A percentile compares a stretch with the other conserved stretches of the same genome.
These are phyloP conservation scores for Drosophila infuscata DNA, from an alignment of 2,888 invertebrate species.

Conservation along the genomic window DNA sequence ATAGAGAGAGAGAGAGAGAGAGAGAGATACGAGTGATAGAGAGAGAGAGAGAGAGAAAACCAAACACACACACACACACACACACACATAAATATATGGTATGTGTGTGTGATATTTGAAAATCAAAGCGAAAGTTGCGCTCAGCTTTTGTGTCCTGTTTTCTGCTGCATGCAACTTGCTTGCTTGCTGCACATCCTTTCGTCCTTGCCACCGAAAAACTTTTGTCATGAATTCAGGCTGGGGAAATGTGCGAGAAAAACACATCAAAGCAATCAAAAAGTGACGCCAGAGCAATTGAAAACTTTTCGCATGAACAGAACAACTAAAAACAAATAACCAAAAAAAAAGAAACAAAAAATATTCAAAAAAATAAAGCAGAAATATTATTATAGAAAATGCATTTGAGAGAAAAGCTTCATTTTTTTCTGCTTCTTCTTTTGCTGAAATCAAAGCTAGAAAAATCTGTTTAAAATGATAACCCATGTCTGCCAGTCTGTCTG, in stretches of 20 bases:
- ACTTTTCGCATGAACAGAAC: slow-evolving; percentile 71
- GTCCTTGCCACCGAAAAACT: slow-evolving; percentile 65
- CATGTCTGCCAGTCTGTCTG: slow-evolving; percentile 11
- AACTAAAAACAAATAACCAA: slow-evolving; percentile 5
- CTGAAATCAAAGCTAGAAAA: slow-evolving; percentile 26
- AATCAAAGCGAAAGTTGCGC: slow-evolving; percentile 79
- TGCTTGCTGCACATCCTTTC: slow-evolving; percentile 22
- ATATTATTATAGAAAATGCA: slow-evolving; percentile 61
- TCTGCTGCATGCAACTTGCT: slow-evolving; percentile 2
- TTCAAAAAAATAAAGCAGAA: slow-evolving; percentile 21
- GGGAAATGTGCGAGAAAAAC: slow-evolving; percentile 80
- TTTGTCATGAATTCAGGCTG: slow-evolving; percentile 78
- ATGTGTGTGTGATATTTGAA: slow-evolving; percentile 62
- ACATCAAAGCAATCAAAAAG: slow-evolving; percentile 81
- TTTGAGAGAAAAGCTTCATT: slow-evolving; percentile 44
- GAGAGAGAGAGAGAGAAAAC: slow-evolving; percentile 6
- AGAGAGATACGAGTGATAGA: not conserved
- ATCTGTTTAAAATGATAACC: slow-evolving; percentile 56
- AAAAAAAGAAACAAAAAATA: slow-evolving; percentile 28
- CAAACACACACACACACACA: slow-evolving; percentile 29
- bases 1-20: not conserved
- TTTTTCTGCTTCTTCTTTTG: slow-evolving; percentile 15
- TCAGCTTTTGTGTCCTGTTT: slow-evolving; percentile 48
- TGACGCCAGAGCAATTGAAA: slow-evolving; percentile 81
- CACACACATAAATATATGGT: slow-evolving; percentile 1